Evolutionary conservation across 2,797 vertebrate species (phyloP).

Genomic region (Pangasius sanitwongsei): DNA sequence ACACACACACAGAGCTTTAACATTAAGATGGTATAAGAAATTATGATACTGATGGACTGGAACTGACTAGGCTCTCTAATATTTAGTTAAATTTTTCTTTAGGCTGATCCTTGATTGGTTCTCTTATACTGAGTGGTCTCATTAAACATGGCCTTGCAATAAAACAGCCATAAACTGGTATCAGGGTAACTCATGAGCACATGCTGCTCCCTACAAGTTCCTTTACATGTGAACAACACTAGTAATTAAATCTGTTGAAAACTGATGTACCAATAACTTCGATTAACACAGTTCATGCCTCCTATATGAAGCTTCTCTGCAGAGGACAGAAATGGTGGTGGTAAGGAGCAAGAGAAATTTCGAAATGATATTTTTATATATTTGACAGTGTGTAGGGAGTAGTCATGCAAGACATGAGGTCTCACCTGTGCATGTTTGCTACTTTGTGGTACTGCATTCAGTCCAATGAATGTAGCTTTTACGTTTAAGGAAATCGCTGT

Average conservation of each 20-base stretch:
- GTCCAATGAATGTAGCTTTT: conserved; percentile 43
- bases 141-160: background rate
- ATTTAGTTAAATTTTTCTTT: conserved; percentile 9
- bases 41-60: background rate
- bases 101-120: background rate
- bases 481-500: conserved; percentile 25
- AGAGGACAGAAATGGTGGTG: conserved; percentile 22
- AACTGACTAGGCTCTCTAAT: background rate
- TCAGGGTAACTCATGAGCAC: background rate
- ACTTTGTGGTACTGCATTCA: conserved; percentile 52
- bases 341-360: conserved; percentile 1
- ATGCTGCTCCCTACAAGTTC: background rate
- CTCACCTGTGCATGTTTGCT: conserved; percentile 46
- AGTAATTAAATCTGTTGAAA: background rate
- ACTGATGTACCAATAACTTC: background rate
- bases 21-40: background rate
- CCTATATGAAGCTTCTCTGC: conserved; percentile 2
- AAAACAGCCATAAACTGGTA: background rate
- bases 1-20: background rate
- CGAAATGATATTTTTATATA: conserved; percentile 27
- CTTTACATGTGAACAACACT: background rate
- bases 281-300: background rate
- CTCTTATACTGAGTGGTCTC: background rate
- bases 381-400: conserved; percentile 8
- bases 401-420: conserved; percentile 3